Evolutionary conservation across 2,113 vertebrate genomes (phyloP), one percentile per base, ranked within the genome.

Genomic region (Periophthalmodon schlosseri): DNA sequence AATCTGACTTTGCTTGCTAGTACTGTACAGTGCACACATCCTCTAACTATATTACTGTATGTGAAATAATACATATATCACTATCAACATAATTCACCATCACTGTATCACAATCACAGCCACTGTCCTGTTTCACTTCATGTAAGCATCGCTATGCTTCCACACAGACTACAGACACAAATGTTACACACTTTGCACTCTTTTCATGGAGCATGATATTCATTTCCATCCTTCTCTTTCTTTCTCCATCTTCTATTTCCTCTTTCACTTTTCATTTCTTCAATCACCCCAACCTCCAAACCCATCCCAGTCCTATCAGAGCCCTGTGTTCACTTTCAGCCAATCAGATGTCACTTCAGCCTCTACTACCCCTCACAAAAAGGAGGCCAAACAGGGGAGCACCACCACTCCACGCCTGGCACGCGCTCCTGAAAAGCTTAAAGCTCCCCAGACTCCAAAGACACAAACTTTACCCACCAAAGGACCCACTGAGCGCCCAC

Each of bases 321-420:
- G 96, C 94, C 96, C 96, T 8, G 95, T 96, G 85, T 97, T 97
- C 91, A 95, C 94, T 89, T 97, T 96, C 92, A 96, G 95, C 93
- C 95, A 95, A 79, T 93, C 94, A 76, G 93, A 95, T 33, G 93
- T 94, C 83, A 87, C 89, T 69, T 86, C 91, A 75, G 79, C 90
- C 86, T 83, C 91, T 72, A 84, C 90, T 57, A 84, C 87, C 84
- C 78, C 84, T 65, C 86, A 84, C 80, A 70, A 93, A 94, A 74
- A 94, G 94, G 89, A 93, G 91, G 16, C 92, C 83, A 94, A 93
- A 87, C 79, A 87, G 68, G 91, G 87, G 87, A 90, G 79, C 80
- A 39, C 78, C 85, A 87, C 91, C 2, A 76, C 91, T 73, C 89
- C 94, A 73, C 91, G 93, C 82, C 87, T 80, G 77, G 88, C 88